Conservation (phyloP, 2,113 vertebrate species). For the Gobio gobio region DNA sequence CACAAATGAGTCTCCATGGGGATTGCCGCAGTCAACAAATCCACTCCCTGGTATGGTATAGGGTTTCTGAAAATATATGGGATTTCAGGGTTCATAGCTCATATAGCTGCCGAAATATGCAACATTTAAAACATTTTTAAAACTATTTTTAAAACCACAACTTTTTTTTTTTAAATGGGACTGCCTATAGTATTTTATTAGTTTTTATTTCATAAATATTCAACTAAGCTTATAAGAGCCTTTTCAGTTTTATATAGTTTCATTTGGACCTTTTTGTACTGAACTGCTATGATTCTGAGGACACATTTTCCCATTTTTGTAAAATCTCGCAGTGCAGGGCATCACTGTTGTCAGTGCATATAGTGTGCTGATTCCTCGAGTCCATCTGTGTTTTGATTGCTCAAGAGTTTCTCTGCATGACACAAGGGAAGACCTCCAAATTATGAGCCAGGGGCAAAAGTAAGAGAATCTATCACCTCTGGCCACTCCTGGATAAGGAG, state of each 20-base stretch:
- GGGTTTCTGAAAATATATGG: background rate
- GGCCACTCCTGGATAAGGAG: slow-evolving; percentile 27
- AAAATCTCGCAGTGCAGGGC: background rate
- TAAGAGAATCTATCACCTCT: slow-evolving; percentile 34
- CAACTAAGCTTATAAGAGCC: background rate
- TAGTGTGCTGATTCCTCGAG: background rate
- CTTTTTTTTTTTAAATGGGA: too few species aligned
- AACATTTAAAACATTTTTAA: background rate
- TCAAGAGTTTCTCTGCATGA: background rate
- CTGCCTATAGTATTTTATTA: background rate
- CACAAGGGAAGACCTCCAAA: background rate
- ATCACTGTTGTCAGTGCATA: background rate
- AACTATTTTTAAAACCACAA: too few species aligned
- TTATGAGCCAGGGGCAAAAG: background rate
- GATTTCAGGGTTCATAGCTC: background rate
- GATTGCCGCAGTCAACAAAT: background rate
- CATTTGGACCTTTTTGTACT: background rate
- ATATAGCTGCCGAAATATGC: background rate
- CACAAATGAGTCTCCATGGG: background rate
- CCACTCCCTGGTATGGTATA: too few species aligned
- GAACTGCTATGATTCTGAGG: background rate
- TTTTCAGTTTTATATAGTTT: background rate
- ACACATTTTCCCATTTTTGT: background rate
- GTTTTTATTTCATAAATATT: background rate
- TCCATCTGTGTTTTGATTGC: background rate